phyloP scores from a whole-genome alignment of 2,113 vertebrate genomes.

The Clarias magur region DNA sequence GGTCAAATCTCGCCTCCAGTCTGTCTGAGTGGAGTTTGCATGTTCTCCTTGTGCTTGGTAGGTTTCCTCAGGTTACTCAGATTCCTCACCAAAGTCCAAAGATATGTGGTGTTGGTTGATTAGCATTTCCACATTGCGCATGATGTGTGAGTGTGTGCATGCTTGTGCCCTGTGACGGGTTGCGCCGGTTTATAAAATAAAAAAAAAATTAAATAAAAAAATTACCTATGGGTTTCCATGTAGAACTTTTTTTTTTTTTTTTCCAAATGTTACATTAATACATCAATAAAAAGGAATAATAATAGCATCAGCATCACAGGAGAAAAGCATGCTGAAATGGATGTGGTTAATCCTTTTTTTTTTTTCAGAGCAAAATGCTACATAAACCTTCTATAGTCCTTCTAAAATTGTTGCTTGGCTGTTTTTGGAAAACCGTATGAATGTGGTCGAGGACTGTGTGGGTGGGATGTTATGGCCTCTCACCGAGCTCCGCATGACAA shows the following conservation, averaged over 20 bases:
- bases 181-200: neutral
- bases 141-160: too few species aligned
- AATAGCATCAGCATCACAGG: neutral
- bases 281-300: neutral
- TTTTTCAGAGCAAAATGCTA: neutral
- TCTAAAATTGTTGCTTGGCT: neutral
- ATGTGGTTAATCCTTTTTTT: neutral
- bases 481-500: conserved; percentile 40
- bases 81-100: too few species aligned
- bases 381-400: neutral
- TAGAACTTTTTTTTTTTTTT: neutral
- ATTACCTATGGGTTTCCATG: neutral
- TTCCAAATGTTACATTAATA: neutral
- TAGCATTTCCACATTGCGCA: too few species aligned
- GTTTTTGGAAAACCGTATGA: conserved; percentile 31
- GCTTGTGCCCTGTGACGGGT: too few species aligned
- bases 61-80: too few species aligned
- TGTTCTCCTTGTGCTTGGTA: too few species aligned
- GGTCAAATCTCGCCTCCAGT: too few species aligned
- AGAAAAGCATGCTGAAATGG: neutral
- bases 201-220: neutral
- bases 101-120: too few species aligned
- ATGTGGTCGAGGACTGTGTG: conserved; percentile 18
- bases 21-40: too few species aligned
- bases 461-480: neutral